Evolutionary conservation across 2,888 invertebrate species (phyloP), one percentile per base, ranked within the genome.

Genomic region (Parnassius orleans): DNA sequence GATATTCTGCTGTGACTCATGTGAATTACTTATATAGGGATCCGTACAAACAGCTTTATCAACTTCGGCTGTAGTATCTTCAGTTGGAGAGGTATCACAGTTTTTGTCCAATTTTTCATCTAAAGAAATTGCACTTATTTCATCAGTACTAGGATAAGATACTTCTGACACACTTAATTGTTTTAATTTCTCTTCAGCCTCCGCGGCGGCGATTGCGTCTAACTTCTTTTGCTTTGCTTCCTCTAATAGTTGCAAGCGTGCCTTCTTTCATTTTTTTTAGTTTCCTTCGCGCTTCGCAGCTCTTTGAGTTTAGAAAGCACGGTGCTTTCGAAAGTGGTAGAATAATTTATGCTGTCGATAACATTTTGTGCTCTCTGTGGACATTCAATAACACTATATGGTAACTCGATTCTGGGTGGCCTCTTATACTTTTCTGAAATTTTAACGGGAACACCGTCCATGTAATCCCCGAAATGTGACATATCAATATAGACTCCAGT

Each of bases 391-490:
- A 89, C 81, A 70, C 79, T 81, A 71, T 87, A 84, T 59, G 94
- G 94, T 66, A 94, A 85, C 66, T 92, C 94, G 56, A 87, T 84
- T 69, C 78, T 74, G 61, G 95, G 94, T 33, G 97, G 97, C 69
- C 96, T 95, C 81, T 96, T 96, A 80, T 95, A 97, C 75, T 94
- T 95, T 85, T 97, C 97, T 55, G 96, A 95, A 84, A 97, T 96
- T 92, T 97, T 97, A 65, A 97, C 97, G 76, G 96, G 95, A 72
- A 97, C 95, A 71, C 95, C 95, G 86, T 97, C 97, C 94, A 96
- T 95, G 77, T 93, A 95, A 78, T 94, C 93, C 44, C 84, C 83
- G 69, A 88, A 90, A 81, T 89, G 90, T 81, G 90, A 90, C 91
- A 91, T 91, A 84, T 83, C 89, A 84, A 80, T 72, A 69, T 68